Evolutionary conservation across 1,140 invertebrate genomes (phyloP), one percentile per base, ranked within the genome.

Genomic region (Drosophila prosaltans): DNA sequence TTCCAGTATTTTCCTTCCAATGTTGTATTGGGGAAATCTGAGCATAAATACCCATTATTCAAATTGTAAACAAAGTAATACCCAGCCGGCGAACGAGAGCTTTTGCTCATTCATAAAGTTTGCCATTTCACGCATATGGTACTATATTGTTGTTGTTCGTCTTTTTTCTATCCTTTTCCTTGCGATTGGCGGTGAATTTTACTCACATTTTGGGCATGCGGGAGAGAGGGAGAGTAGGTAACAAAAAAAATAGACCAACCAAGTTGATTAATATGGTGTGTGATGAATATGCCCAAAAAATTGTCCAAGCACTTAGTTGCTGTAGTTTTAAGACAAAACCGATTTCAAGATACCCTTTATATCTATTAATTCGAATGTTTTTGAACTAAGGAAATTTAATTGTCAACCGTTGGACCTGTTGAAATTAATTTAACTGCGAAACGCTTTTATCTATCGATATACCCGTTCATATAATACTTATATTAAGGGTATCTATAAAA

Each of bases 181-280:
- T 55, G 28, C 26, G 61, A 74, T 67, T 80, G 64, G 70, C 69
- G 69, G 59, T 45, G 45, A 68, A 59, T 43, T 62, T 61, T 40
- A 65, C 11, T 41, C 40, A 30, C 43, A 57, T 48, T 43, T 9
- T 24, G 61, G 28, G 10, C 28, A 28, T 16, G 28, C 62, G 21
- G 54, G 10, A 41, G 11, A 40, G 63, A 30, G 24, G 11, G 54
- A 11, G 10, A 16, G 4, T 16, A 11, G 48, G n/a, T 36, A 36
- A 36, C 1, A 9, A 55, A 36, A 65, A 63, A 68, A 72, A 68
- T 68, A 67, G 68, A 16, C 16, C 72, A 78, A 75, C 71, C 72
- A 78, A 72, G 76, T 82, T 86, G 80, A 83, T 88, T 86, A 88
- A 86, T 86, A 77, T 74, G 76, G 75, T 73, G 67, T 77, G 61